A percentile compares a stretch with the other conserved stretches of the same genome.
These are phyloP conservation scores for Cephus cinctus DNA, from an alignment of 1,140 invertebrate species.

Conservation along the genomic window DNA sequence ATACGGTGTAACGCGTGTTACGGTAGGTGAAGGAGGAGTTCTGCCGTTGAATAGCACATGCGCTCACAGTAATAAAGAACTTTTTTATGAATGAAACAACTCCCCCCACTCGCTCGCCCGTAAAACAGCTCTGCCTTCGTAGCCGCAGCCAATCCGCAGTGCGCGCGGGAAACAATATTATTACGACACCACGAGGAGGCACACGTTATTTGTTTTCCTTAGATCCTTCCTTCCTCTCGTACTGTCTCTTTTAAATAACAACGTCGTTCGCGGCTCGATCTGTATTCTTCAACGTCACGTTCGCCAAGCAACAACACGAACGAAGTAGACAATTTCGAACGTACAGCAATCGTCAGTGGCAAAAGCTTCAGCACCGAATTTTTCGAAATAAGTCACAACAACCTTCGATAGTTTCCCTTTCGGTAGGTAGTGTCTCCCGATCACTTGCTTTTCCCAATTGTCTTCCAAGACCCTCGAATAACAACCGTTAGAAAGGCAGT, in stretches of 20 bases:
- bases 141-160: conserved; percentile 36
- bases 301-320: too few species aligned
- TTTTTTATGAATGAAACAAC: conserved; percentile 58
- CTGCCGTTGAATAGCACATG: conserved; percentile 48
- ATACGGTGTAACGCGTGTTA: conserved; percentile 41
- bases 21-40: conserved; percentile 19
- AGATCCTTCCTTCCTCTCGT: conserved; percentile 1
- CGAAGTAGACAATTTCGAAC: too few species aligned
- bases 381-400: too few species aligned
- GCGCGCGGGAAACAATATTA: conserved; percentile 49
- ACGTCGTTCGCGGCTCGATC: not conserved
- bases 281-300: too few species aligned
- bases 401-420: too few species aligned
- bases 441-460: too few species aligned
- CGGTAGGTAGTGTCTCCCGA: too few species aligned
- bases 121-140: conserved; percentile 10
- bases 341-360: too few species aligned
- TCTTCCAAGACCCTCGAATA: too few species aligned
- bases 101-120: conserved; percentile 26
- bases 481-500: too few species aligned
- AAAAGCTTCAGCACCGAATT: too few species aligned
- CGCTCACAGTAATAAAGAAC: conserved; percentile 56
- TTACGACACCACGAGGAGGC: conserved; percentile 38
- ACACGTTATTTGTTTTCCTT: conserved; percentile 1
- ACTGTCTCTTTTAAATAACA: not conserved